These are phyloP conservation scores for Tenthredo mesomela DNA, from an alignment of 2,888 invertebrate genomes.

Conservation along the genomic window DNA sequence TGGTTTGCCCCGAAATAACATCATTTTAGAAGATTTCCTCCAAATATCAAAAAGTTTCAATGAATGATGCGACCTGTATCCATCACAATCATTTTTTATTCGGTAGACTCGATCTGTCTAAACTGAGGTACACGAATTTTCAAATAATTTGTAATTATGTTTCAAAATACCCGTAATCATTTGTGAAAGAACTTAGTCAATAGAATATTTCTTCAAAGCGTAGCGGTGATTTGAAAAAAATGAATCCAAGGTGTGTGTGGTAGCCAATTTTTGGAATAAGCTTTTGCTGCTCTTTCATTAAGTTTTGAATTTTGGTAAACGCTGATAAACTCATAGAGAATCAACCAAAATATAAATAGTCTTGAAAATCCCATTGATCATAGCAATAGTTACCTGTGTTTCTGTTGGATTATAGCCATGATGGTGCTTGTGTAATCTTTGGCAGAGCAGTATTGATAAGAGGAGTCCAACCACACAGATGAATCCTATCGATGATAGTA, in stretches of 20 bases:
- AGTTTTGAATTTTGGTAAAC: not conserved
- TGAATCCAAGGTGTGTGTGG: not conserved
- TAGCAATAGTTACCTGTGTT: constrained; percentile 78
- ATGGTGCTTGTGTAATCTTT: constrained; percentile 85
- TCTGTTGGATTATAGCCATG: constrained; percentile 85
- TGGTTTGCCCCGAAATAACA: not conserved
- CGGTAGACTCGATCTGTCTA: no score
- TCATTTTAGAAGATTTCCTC: not conserved
- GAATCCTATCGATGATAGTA: constrained; percentile 87
- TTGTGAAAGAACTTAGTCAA: no score
- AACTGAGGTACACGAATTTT: no score
- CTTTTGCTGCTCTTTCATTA: not conserved
- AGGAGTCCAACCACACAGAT: constrained; percentile 85
- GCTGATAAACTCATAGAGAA: not conserved
- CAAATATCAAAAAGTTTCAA: no score
- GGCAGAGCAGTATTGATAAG: constrained; percentile 86
- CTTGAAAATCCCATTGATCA: not conserved
- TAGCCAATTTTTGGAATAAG: not conserved
- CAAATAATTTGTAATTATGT: no score
- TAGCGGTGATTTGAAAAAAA: no score
- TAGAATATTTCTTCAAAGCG: no score
- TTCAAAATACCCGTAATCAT: no score
- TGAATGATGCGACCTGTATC: no score
- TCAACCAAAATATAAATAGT: not conserved
- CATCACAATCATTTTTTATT: no score